phyloP scores from a whole-genome alignment of 2,113 vertebrate genomes.

The Brienomyrus longianalis region DNA sequence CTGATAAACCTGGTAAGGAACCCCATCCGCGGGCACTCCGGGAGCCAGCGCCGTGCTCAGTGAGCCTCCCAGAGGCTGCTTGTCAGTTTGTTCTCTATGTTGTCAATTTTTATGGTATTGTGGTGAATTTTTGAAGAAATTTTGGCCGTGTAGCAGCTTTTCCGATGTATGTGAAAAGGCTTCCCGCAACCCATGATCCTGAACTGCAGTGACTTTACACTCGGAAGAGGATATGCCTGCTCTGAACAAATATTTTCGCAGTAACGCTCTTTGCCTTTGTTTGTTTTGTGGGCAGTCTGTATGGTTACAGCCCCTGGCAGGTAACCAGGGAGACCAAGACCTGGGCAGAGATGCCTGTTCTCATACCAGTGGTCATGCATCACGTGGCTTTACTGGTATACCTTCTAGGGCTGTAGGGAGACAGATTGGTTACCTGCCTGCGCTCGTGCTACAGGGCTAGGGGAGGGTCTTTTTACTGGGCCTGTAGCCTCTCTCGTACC shows the following conservation, averaged over 20 bases:
- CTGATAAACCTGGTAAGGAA: conserved; percentile 90
- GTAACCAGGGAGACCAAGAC: neutral
- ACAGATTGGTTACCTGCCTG: neutral
- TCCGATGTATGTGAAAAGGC: neutral
- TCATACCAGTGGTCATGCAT: neutral
- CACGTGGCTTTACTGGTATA: neutral
- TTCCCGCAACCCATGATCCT: neutral
- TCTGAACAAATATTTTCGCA: neutral
- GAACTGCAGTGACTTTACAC: neutral
- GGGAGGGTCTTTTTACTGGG: too few relatives aligned
- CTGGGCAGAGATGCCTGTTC: neutral
- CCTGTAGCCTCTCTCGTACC: too few relatives aligned
- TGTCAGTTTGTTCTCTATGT: neutral
- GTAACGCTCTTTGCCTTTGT: neutral
- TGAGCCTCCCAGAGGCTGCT: neutral
- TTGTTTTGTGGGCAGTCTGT: conserved; percentile 19
- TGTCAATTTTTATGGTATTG: neutral
- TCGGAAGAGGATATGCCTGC: neutral
- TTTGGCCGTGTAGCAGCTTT: neutral
- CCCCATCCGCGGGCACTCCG: neutral
- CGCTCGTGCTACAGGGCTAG: neutral
- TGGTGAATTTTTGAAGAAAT: neutral
- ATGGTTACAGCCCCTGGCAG: neutral
- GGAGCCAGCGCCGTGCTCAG: neutral
- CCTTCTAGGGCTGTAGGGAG: neutral